Evolutionary conservation across 2,113 vertebrate genomes (phyloP).

Genomic region (Silurus asotus): DNA sequence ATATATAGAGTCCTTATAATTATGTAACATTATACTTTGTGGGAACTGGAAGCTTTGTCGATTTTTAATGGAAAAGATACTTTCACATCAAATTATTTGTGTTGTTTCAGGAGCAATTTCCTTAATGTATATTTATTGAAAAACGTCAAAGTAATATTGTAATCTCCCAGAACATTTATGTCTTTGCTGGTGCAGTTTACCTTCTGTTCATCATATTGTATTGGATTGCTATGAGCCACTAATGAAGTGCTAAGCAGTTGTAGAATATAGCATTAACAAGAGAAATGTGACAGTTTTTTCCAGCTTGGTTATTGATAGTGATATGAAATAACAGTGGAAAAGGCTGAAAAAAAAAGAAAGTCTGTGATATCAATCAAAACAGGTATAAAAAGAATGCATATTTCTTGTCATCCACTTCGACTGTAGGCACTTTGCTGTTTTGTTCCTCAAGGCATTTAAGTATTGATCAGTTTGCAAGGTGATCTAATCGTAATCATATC

Average conservation of each 20-base stretch:
- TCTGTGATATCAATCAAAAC: neutral
- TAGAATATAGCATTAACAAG: neutral
- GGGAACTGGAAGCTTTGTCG: neutral
- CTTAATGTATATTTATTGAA: too few relatives aligned
- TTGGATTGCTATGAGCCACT: neutral
- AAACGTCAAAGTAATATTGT: neutral
- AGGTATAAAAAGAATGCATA: neutral
- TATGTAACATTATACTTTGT: slow-evolving; percentile 8
- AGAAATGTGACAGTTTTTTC: neutral
- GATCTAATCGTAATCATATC: slow-evolving; percentile 33
- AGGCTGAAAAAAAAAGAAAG: neutral
- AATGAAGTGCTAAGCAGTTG: neutral
- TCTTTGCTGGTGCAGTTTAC: neutral
- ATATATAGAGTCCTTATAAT: neutral
- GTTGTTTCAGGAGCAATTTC: neutral
- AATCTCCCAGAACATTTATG: neutral
- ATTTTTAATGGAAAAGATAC: neutral
- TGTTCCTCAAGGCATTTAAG: neutral
- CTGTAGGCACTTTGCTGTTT: neutral
- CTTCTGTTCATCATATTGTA: neutral
- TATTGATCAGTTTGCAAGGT: slow-evolving; percentile 42
- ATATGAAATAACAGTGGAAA: neutral
- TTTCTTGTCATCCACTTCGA: neutral
- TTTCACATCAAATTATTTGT: neutral
- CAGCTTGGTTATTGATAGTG: neutral